These are phyloP conservation scores for Leptinotarsa rubiginosa DNA, from an alignment of 2,888 invertebrate species.

Conservation along the genomic window DNA sequence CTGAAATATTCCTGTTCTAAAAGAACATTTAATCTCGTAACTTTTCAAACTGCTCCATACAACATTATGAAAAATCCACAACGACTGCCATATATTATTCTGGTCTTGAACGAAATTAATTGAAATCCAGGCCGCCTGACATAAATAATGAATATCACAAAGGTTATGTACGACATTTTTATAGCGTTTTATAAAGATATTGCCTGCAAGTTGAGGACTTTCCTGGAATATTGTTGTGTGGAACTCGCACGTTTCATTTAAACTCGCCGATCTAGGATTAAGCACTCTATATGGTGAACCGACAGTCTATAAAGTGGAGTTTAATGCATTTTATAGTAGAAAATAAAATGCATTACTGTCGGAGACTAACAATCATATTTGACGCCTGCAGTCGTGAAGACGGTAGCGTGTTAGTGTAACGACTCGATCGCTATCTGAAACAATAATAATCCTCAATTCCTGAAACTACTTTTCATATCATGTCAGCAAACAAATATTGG, in stretches of 20 bases:
- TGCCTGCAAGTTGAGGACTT: conserved; percentile 20
- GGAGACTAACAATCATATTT: no score
- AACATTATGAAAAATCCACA: conserved; percentile 34
- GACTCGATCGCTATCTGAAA: background rate
- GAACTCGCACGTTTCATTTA: conserved; percentile 13
- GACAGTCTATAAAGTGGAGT: background rate
- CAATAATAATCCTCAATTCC: background rate
- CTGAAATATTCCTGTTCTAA: background rate
- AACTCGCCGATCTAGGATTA: background rate
- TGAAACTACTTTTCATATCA: background rate
- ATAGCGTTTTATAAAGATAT: conserved; percentile 33
- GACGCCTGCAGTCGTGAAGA: no score
- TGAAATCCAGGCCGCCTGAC: conserved; percentile 31
- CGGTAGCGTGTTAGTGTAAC: no score
- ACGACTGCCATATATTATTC: conserved; percentile 29
- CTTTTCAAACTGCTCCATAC: conserved; percentile 21
- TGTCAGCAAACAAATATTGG: no score
- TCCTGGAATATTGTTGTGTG: conserved; percentile 11
- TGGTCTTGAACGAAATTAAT: conserved; percentile 32
- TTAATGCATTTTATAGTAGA: background rate
- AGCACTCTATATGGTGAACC: conserved; percentile 5
- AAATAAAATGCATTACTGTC: background rate
- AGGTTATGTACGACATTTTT: conserved; percentile 33
- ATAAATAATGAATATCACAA: conserved; percentile 37
- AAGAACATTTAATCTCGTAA: conserved; percentile 29